These are phyloP conservation scores for Fopius arisanus DNA, from an alignment of 1,140 invertebrate genomes.

Conservation along the genomic window DNA sequence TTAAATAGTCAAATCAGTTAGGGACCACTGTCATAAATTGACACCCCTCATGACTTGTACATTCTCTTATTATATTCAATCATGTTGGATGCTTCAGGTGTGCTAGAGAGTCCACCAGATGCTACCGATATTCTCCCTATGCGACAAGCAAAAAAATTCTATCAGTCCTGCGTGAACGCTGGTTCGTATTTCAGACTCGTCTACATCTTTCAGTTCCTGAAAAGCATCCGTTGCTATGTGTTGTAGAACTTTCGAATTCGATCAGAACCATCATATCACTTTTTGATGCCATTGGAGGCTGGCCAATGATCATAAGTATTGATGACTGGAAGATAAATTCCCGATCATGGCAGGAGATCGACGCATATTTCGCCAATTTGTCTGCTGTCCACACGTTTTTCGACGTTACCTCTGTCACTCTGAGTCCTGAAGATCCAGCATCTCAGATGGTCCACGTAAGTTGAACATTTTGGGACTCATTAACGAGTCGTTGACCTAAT, in stretches of 20 bases:
- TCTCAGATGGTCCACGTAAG: too few species aligned
- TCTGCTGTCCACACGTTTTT: conserved; percentile 29
- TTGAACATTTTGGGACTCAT: background rate
- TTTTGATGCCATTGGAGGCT: conserved; percentile 37
- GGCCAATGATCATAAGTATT: conserved; percentile 41
- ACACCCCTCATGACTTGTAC: background rate
- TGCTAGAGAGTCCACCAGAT: conserved; percentile 28
- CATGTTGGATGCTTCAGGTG: too few species aligned
- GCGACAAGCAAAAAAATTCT: background rate
- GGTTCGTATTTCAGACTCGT: too few species aligned
- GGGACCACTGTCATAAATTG: background rate
- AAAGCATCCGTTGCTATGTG: too few species aligned
- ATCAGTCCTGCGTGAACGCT: background rate
- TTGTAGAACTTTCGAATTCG: background rate
- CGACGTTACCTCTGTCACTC: background rate
- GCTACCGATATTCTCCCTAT: background rate
- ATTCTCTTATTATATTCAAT: background rate
- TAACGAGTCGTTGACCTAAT: too few species aligned
- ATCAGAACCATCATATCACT: conserved; percentile 29
- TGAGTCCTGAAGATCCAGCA: too few species aligned
- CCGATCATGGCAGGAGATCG: conserved; percentile 40
- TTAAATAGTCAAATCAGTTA: too few species aligned
- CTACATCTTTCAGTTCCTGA: too few species aligned
- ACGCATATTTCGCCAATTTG: conserved; percentile 34
- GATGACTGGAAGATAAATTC: conserved; percentile 37